These are phyloP conservation scores for Zophobas atratus DNA, from an alignment of 1,140 invertebrate genomes.

Conservation along the genomic window DNA sequence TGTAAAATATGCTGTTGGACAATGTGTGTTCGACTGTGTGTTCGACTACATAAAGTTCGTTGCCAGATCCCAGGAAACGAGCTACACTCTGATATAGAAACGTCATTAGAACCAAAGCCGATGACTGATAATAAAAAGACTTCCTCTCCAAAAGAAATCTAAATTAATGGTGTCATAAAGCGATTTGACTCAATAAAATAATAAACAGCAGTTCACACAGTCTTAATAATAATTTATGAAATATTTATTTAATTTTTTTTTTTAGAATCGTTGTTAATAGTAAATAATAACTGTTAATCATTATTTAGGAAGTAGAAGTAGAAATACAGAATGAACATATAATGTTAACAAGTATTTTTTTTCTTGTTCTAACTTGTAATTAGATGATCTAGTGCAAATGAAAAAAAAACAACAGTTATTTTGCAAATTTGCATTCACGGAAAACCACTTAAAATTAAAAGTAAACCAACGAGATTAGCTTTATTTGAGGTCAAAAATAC, in stretches of 20 bases:
- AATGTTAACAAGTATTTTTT: too few relatives aligned
- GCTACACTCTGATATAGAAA: too few relatives aligned
- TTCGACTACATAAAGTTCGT: too few relatives aligned
- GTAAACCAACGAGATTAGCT: conserved; percentile 18
- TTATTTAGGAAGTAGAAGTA: too few relatives aligned
- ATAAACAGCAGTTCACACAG: background rate
- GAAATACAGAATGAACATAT: too few relatives aligned
- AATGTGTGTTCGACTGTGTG: too few relatives aligned
- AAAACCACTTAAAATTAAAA: conserved; percentile 27
- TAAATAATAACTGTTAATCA: background rate
- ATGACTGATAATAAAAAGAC: conserved; percentile 7
- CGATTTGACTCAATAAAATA: background rate
- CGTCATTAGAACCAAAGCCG: background rate
- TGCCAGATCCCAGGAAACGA: too few relatives aligned
- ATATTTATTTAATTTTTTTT: conserved; percentile 12
- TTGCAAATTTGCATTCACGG: conserved; percentile 18
- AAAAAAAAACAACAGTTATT: too few relatives aligned
- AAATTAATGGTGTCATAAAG: conserved; percentile 1
- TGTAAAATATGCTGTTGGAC: too few relatives aligned
- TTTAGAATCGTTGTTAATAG: background rate
- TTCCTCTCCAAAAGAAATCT: conserved; percentile 18
- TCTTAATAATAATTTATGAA: conserved; percentile 20
- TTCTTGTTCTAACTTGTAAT: too few relatives aligned
- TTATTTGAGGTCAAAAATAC: conserved; percentile 8
- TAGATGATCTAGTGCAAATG: too few relatives aligned